These are phyloP conservation scores for Dicyrtomina minuta DNA, from an alignment of 2,888 invertebrate genomes.

Conservation along the genomic window DNA sequence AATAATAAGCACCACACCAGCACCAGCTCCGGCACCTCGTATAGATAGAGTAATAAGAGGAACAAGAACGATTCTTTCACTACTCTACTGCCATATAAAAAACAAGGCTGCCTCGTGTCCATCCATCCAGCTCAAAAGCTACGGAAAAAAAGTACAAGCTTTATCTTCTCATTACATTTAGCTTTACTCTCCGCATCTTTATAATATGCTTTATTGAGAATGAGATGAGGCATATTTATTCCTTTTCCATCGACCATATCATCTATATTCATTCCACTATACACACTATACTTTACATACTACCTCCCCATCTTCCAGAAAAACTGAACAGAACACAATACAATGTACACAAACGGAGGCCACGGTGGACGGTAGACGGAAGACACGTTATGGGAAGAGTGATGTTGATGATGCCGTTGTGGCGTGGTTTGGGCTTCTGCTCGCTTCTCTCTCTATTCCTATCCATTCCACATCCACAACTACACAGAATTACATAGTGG, in stretches of 20 bases:
- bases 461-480: background rate
- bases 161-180: constrained; percentile 31
- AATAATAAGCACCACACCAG: too few relatives aligned
- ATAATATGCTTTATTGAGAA: constrained; percentile 4
- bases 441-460: background rate
- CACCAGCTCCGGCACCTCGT: too few relatives aligned
- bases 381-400: background rate
- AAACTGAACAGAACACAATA: too few relatives aligned
- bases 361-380: too few relatives aligned
- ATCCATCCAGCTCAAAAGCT: constrained; percentile 29
- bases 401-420: constrained; percentile 9
- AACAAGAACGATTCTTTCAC: too few relatives aligned
- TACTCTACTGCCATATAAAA: constrained; percentile 7
- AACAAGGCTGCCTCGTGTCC: constrained; percentile 37
- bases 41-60: too few relatives aligned
- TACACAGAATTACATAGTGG: too few relatives aligned
- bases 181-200: constrained; percentile 1
- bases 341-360: too few relatives aligned
- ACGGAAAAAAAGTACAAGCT: constrained; percentile 7
- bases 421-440: constrained; percentile 15
- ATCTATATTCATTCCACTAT: background rate
- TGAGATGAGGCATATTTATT: background rate
- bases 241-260: background rate
- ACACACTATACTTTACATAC: background rate
- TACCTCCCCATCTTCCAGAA: too few relatives aligned